Percentiles rank a stretch among this genome's conserved stretches.
These are phyloP conservation scores for Orius insidiosus DNA, from an alignment of 1,140 invertebrate genomes.

Conservation along the genomic window DNA sequence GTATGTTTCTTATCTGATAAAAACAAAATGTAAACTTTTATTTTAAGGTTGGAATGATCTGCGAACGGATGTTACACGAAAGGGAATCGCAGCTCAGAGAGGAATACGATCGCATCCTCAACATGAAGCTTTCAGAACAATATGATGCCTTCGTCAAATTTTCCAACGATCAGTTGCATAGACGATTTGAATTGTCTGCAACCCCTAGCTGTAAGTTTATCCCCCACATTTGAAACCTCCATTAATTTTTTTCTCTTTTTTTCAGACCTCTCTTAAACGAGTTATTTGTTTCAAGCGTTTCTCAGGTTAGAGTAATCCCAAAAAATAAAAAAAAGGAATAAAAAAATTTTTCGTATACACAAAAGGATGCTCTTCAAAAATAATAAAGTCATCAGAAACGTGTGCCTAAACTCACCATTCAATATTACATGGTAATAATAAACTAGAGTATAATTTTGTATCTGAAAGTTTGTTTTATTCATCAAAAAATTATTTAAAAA, in stretches of 20 bases:
- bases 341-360: constrained; percentile 4
- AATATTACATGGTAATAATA: constrained; percentile 8
- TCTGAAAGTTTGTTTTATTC: constrained; percentile 11
- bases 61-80: constrained; percentile 86
- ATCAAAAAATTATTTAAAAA: no score
- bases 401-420: constrained; percentile 12
- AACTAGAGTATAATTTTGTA: constrained; percentile 12
- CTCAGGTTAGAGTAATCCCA: constrained; percentile 7
- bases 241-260: neutral
- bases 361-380: constrained; percentile 8
- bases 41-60: constrained; percentile 75
- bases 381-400: constrained; percentile 7
- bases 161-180: constrained; percentile 90
- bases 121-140: constrained; percentile 83
- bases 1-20: constrained; percentile 27
- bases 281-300: constrained; percentile 5
- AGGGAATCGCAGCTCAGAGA: constrained; percentile 77
- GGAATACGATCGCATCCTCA: constrained; percentile 84
- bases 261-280: constrained; percentile 10
- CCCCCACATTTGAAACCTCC: neutral
- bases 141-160: constrained; percentile 96
- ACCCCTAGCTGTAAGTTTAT: constrained; percentile 50
- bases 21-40: neutral
- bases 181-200: constrained; percentile 50
- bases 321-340: no score